Percentiles rank a stretch among this genome's conserved stretches.
Conservation (phyloP, 2,113 vertebrate genomes). For the Equus quagga region DNA sequence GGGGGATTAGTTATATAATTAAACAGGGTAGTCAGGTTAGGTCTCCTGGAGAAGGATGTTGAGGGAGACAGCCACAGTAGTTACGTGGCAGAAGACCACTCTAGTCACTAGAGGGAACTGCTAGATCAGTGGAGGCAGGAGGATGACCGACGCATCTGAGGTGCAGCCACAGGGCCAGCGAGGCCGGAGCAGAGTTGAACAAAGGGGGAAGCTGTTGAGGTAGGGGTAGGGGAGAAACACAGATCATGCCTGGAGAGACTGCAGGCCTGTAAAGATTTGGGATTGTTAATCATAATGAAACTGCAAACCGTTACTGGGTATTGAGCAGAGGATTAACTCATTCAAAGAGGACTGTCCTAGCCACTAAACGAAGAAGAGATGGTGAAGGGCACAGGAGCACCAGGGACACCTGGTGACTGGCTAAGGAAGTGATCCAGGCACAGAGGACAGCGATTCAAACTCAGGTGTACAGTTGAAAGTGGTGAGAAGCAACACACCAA, state of each 20-base stretch:
- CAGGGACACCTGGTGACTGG: neutral
- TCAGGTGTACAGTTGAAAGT: neutral
- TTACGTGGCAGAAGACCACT: neutral
- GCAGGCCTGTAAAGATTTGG: neutral
- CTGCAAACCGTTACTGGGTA: neutral
- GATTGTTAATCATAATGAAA: constrained; percentile 13
- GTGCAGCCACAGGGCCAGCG: neutral
- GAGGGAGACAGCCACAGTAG: neutral
- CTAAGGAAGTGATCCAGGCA: neutral
- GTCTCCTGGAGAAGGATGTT: neutral
- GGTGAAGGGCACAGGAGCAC: neutral
- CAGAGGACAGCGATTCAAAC: neutral
- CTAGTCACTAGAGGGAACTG: neutral
- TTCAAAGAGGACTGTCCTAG: neutral
- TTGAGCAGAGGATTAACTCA: neutral
- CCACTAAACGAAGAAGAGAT: neutral
- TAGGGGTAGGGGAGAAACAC: neutral
- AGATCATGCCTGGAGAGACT: neutral
- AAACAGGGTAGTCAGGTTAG: neutral
- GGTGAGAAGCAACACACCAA: neutral
- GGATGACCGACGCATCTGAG: neutral
- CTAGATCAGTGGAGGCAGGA: neutral
- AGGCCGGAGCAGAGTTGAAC: neutral
- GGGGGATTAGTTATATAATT: neutral
- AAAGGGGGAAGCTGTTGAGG: neutral